Conservation (phyloP, 2,113 vertebrate species). For the Recurvirostra avosetta region DNA sequence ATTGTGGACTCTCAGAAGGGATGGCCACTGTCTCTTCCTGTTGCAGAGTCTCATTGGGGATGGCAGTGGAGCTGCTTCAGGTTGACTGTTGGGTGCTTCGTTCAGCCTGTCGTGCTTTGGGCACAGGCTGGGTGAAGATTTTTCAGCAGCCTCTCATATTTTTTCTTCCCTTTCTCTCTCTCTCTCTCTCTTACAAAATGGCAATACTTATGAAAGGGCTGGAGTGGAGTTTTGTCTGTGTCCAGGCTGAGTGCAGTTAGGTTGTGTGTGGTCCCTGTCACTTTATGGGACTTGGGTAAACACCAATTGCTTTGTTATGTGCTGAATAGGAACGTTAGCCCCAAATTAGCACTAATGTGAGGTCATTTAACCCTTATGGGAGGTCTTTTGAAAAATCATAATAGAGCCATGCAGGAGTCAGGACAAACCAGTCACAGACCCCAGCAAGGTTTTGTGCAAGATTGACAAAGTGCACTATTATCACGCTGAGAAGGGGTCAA, state of each 20-base stretch:
- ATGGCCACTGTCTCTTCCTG: not conserved
- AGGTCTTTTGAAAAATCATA: slow-evolving; percentile 54
- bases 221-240: not conserved
- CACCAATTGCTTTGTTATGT: slow-evolving; percentile 39
- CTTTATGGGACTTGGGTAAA: slow-evolving; percentile 9
- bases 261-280: slow-evolving; percentile 58
- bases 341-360: slow-evolving; percentile 66
- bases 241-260: not conserved
- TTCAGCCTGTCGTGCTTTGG: not conserved
- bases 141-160: not conserved
- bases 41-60: not conserved
- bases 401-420: not conserved
- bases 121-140: not conserved
- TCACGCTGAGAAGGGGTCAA: not conserved
- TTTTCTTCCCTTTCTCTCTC: not conserved
- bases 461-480: not conserved
- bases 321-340: slow-evolving; percentile 54
- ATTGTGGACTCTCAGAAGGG: not conserved
- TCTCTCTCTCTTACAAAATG: not conserved
- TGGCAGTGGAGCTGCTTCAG: not conserved
- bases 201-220: not conserved
- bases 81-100: not conserved
- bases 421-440: not conserved
- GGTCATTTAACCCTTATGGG: slow-evolving; percentile 39
- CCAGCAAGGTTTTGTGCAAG: not conserved